Conservation (phyloP, 2,797 vertebrate species). For the Muscicapa striata region DNA sequence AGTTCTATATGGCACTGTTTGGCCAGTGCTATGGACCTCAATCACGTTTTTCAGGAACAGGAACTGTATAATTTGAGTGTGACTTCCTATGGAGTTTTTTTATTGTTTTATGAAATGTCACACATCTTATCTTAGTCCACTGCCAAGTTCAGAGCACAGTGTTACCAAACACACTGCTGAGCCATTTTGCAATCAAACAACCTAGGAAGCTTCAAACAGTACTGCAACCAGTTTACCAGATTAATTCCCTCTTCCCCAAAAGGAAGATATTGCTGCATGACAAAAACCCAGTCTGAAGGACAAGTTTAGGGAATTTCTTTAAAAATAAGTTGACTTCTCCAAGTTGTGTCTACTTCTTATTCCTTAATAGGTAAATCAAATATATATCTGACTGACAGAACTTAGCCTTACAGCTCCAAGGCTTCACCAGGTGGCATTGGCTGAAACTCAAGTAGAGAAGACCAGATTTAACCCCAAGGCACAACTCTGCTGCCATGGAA, state of each 20-base stretch:
- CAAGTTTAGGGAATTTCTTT: not conserved
- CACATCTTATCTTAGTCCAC: not conserved
- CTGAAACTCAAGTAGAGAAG: not conserved
- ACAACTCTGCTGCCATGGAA: not conserved
- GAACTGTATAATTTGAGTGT: not conserved
- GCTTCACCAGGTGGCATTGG: not conserved
- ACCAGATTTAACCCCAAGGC: not conserved
- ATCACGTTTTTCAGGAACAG: not conserved
- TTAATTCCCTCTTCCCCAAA: not conserved
- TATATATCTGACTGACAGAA: not conserved
- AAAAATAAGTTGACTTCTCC: not conserved
- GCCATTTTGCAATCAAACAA: not conserved
- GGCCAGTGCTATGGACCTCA: rapidly evolving
- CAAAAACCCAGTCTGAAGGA: not conserved
- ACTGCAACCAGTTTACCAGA: not conserved
- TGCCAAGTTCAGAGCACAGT: not conserved
- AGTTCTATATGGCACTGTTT: not conserved
- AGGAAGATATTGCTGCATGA: not conserved
- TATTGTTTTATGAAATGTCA: not conserved
- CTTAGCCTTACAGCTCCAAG: not conserved
- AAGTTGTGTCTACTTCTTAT: not conserved
- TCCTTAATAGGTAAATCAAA: not conserved
- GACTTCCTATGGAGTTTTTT: not conserved
- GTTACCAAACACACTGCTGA: not conserved
- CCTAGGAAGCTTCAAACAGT: not conserved